A percentile compares a stretch with the other conserved stretches of the same genome.
These are phyloP conservation scores for Sphenodon punctatus DNA, from an alignment of 2,797 vertebrate species.

Conservation along the genomic window DNA sequence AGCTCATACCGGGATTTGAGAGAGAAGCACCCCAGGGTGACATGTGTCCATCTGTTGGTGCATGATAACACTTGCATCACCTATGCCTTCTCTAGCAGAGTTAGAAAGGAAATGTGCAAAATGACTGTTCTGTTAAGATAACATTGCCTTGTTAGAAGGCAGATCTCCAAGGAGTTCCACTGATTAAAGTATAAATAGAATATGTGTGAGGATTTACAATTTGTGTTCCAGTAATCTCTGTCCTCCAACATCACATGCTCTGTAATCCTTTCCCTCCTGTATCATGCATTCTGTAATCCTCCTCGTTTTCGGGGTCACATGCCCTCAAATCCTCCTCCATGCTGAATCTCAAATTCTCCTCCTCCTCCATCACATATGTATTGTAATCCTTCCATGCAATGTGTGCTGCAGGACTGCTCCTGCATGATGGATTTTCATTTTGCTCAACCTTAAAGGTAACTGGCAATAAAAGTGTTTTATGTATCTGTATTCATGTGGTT, in stretches of 20 bases:
- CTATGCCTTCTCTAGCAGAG: constrained; percentile 5
- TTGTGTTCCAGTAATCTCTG: constrained; percentile 22
- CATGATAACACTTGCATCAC: constrained; percentile 45
- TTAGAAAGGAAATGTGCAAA: constrained; percentile 31
- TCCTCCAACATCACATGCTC: constrained; percentile 3
- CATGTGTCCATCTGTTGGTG: constrained; percentile 13
- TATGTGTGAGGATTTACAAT: constrained; percentile 12
- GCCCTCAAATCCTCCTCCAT: constrained; percentile 15
- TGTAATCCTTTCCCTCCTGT: constrained; percentile 10
- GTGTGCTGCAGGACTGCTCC: constrained; percentile 19
- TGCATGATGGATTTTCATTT: constrained; percentile 30
- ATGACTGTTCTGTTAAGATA: constrained; percentile 51
- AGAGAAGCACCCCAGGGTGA: constrained; percentile 16
- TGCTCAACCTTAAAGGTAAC: constrained; percentile 51
- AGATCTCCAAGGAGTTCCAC: constrained; percentile 46
- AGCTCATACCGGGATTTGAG: neutral
- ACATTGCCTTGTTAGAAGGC: constrained; percentile 27
- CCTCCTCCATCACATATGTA: constrained; percentile 6
- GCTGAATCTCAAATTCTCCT: neutral
- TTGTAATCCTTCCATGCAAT: constrained; percentile 6
- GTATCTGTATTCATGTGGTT: constrained; percentile 28
- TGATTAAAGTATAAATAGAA: constrained; percentile 45
- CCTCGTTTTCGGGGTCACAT: neutral
- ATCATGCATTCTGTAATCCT: neutral
- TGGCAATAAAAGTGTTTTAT: constrained; percentile 60